phyloP scores from a whole-genome alignment of 2,888 invertebrate species.

The Acholoe squamosa region DNA sequence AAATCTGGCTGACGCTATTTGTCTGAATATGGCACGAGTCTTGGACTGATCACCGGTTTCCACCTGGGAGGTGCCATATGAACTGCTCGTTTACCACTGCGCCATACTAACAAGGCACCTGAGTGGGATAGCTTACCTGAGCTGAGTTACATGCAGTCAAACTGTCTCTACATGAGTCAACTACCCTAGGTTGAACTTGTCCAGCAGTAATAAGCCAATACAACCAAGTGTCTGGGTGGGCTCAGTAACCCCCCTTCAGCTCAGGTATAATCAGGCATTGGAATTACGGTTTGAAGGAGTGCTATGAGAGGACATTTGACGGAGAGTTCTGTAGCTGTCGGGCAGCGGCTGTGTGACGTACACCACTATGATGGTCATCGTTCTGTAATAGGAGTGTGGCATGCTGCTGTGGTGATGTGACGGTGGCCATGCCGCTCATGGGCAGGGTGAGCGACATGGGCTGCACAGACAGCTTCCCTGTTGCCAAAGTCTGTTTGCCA shows the following conservation, averaged over 20 bases:
- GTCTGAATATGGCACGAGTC: constrained; percentile 23
- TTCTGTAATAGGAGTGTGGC: constrained; percentile 42
- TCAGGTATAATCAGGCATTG: not conserved
- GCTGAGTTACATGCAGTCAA: not conserved
- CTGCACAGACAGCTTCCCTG: constrained; percentile 60
- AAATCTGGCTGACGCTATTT: not conserved
- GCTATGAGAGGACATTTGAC: constrained; percentile 57
- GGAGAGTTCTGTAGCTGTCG: constrained; percentile 45
- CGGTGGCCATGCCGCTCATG: constrained; percentile 7
- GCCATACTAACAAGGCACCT: constrained; percentile 35
- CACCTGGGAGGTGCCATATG: constrained; percentile 13
- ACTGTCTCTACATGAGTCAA: too few species aligned
- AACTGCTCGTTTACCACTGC: constrained; percentile 34
- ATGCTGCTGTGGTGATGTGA: constrained; percentile 36
- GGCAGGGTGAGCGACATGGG: constrained; percentile 62
- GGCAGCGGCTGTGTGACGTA: constrained; percentile 41
- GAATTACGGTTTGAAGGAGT: not conserved
- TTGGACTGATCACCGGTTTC: constrained; percentile 23
- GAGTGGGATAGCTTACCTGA: not conserved
- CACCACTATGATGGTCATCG: constrained; percentile 52
- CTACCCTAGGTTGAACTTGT: not conserved
- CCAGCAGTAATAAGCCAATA: constrained; percentile 1
- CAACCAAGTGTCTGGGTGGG: not conserved
- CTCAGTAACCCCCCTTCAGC: not conserved
- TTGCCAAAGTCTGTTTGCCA: constrained; percentile 56